Evolutionary conservation across 2,113 vertebrate genomes (phyloP).

Genomic region (Catagonus wagneri): DNA sequence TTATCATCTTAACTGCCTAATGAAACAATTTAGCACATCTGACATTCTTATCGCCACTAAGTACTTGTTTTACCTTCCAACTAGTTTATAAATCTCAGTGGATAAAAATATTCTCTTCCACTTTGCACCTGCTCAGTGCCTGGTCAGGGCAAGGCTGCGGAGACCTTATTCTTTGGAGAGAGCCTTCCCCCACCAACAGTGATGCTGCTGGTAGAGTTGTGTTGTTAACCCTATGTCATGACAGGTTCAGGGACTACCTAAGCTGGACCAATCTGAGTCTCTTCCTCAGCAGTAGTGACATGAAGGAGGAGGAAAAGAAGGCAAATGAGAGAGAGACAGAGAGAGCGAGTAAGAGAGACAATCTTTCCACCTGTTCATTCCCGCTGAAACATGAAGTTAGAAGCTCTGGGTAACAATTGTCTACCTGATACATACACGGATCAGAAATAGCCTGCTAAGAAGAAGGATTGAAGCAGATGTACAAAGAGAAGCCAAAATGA

Average conservation of each 20-base stretch:
- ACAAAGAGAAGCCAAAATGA: not conserved
- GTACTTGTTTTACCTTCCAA: constrained; percentile 17
- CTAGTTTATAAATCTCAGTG: not conserved
- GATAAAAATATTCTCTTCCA: not conserved
- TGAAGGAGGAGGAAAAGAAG: not conserved
- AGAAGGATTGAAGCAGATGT: not conserved
- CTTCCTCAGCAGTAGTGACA: not conserved
- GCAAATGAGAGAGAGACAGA: not conserved
- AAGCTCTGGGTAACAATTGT: not conserved
- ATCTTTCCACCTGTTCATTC: not conserved
- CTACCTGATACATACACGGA: not conserved
- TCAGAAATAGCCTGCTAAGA: not conserved
- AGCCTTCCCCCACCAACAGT: not conserved
- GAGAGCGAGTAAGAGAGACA: not conserved
- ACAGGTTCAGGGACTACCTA: not conserved
- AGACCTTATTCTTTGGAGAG: not conserved
- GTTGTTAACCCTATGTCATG: not conserved
- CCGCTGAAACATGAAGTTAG: not conserved
- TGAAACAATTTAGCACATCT: not conserved
- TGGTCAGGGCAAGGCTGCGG: not conserved
- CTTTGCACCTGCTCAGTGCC: not conserved
- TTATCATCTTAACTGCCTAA: not conserved
- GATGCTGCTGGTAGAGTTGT: not conserved
- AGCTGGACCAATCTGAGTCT: not conserved
- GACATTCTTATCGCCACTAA: not conserved